These are phyloP conservation scores for rat (Rattus norvegicus) DNA, from an alignment of 2,113 vertebrate genomes.

Conservation along the genomic window GRCr8 NC_086022.1:43944001-43944500, in stretches of 20 bases:
- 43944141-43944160: constrained; percentile 27
- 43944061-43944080: background rate
- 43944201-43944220: background rate
- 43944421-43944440: background rate
- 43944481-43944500: constrained; percentile 18
- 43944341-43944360: background rate
- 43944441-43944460: background rate
- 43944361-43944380: background rate
- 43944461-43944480: constrained; percentile 4
- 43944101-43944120: constrained; percentile 11
- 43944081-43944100: constrained; percentile 26
- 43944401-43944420: background rate
- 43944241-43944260: constrained; percentile 46
- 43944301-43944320: background rate
- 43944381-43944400: background rate
- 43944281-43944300: background rate
- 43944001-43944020: background rate
- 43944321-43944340: background rate
- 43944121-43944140: constrained; percentile 3
- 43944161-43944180: constrained; percentile 22
- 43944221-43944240: constrained; percentile 50
- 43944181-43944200: constrained; percentile 17
- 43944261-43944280: constrained; percentile 15
- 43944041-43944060: constrained; percentile 34
- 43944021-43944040: constrained; percentile 17